A percentile compares a stretch with the other conserved stretches of the same genome.
Evolutionary conservation across 2,888 invertebrate genomes (phyloP).

Genomic region (Dryobota labecula): DNA sequence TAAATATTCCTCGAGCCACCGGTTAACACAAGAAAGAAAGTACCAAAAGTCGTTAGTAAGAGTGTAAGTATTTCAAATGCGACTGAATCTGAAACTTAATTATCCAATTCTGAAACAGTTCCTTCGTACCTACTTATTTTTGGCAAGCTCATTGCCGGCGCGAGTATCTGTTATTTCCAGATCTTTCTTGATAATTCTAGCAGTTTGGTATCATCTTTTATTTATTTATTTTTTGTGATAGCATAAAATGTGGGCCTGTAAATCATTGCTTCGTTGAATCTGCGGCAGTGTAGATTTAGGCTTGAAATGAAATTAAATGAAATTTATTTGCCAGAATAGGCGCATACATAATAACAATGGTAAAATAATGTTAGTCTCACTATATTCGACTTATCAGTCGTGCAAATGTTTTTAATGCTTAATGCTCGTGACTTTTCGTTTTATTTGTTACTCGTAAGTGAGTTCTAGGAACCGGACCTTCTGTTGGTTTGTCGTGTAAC

Average conservation of each 20-base stretch:
- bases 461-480: slow-evolving; percentile 1
- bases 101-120: neutral
- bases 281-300: too few species aligned
- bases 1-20: neutral
- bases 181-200: neutral
- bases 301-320: too few species aligned
- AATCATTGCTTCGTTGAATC: too few species aligned
- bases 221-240: neutral
- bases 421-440: too few species aligned
- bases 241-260: neutral
- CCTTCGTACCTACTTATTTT: too few species aligned
- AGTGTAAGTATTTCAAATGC: neutral
- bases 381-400: too few species aligned
- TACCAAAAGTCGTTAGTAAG: neutral
- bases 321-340: too few species aligned
- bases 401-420: too few species aligned
- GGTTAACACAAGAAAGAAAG: neutral
- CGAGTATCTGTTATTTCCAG: neutral
- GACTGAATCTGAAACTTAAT: neutral
- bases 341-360: too few species aligned
- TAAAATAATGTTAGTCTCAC: too few species aligned
- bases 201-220: neutral
- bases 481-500: slow-evolving; percentile 23
- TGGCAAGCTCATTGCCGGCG: neutral
- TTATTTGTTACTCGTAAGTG: neutral